These are phyloP conservation scores for Xiphorhynchus erythropygius DNA, from an alignment of 2,797 vertebrate species.

Conservation along the genomic window DNA sequence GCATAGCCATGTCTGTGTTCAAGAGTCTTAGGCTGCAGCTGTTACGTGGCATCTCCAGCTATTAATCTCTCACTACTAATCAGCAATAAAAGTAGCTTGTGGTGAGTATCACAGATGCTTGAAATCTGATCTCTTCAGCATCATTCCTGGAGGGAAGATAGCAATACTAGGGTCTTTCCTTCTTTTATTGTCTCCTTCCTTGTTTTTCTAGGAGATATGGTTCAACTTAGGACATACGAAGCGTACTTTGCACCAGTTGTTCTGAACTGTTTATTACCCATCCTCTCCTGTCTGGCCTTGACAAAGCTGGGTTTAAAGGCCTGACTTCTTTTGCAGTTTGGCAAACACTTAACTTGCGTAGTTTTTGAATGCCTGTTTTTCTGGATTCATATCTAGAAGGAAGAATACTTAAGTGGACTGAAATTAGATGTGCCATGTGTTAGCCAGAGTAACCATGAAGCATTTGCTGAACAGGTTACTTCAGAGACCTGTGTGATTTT, in stretches of 20 bases:
- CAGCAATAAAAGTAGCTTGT: conserved; percentile 42
- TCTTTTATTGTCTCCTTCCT: not conserved
- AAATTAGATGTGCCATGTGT: not conserved
- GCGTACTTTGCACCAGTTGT: not conserved
- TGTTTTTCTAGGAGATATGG: fast-evolving
- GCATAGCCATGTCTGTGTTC: conserved; percentile 32
- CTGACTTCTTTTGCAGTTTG: not conserved
- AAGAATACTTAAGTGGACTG: not conserved
- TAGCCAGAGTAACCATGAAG: not conserved
- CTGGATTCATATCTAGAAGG: not conserved
- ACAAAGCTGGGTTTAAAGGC: not conserved
- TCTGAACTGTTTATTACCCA: not conserved
- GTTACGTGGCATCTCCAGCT: conserved; percentile 43
- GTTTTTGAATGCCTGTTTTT: not conserved
- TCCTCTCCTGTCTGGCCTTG: not conserved
- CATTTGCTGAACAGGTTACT: not conserved
- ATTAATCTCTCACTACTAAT: conserved; percentile 67
- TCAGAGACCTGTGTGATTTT: not conserved
- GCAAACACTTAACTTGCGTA: fast-evolving
- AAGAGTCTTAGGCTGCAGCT: conserved; percentile 39
- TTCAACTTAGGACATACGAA: not conserved
- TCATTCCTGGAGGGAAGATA: conserved; percentile 11
- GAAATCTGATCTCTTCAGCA: conserved; percentile 42
- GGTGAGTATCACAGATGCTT: conserved; percentile 40
- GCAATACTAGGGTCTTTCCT: not conserved